Evolutionary conservation across 2,888 invertebrate genomes (phyloP).

Genomic region (Miltochrista miniata): DNA sequence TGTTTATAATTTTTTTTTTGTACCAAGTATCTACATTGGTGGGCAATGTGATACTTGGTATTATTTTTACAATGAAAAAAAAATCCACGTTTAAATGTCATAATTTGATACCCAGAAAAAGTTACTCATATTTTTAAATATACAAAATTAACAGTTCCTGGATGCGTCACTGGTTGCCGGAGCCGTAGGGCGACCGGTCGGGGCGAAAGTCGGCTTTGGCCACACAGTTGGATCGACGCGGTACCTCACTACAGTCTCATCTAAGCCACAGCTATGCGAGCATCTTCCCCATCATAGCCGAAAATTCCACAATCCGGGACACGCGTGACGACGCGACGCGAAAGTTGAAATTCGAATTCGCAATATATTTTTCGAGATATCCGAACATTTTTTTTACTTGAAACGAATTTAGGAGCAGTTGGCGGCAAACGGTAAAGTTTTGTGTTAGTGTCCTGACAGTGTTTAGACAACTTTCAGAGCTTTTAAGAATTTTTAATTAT

Average conservation of each 20-base stretch:
- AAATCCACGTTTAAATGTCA: too few species aligned
- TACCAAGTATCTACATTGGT: too few species aligned
- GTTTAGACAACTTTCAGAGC: slow-evolving; percentile 70
- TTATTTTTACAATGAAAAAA: too few species aligned
- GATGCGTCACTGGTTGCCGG: slow-evolving; percentile 75
- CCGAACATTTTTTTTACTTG: slow-evolving; percentile 48
- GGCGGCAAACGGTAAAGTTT: slow-evolving; percentile 79
- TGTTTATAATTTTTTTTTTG: too few species aligned
- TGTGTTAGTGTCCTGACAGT: slow-evolving; percentile 73
- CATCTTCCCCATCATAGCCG: slow-evolving; percentile 81
- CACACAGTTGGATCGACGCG: slow-evolving; percentile 73
- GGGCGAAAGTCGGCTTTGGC: slow-evolving; percentile 79
- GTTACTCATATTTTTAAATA: slow-evolving; percentile 59
- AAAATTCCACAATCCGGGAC: slow-evolving; percentile 68
- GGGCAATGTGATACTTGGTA: too few species aligned
- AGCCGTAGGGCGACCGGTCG: slow-evolving; percentile 82
- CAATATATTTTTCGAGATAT: slow-evolving; percentile 48
- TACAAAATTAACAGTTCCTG: slow-evolving; percentile 73
- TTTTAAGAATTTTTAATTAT: slow-evolving; percentile 62
- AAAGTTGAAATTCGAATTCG: slow-evolving; percentile 55
- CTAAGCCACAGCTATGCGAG: slow-evolving; percentile 82
- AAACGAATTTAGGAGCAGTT: slow-evolving; percentile 63
- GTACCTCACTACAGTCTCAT: slow-evolving; percentile 80
- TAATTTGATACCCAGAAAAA: slow-evolving; percentile 31
- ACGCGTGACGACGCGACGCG: slow-evolving; percentile 69